Evolutionary conservation across 2,797 vertebrate genomes (phyloP), one percentile per base, ranked within the genome.

Genomic region (Anableps anableps): DNA sequence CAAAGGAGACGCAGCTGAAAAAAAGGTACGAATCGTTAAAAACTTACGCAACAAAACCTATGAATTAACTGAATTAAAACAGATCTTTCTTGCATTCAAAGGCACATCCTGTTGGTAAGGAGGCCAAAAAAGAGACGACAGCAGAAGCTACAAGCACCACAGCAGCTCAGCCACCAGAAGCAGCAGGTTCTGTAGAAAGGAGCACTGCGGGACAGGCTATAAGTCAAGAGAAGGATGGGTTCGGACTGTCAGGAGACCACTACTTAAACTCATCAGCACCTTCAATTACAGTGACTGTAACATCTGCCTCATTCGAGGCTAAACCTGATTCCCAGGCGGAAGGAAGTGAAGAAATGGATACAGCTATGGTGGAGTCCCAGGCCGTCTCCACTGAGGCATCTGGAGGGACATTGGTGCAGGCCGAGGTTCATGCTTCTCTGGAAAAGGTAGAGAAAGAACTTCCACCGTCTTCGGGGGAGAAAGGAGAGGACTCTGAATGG

Each of bases 341-440:
- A 6, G 85, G 89, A 8, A 93, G 86, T 31, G 87, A 91, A 81
- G 92, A 88, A 87, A 85, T 76, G 84, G 93, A 92, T 51, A 92
- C 85, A 0, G 88, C 82, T 68, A 88, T 92, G 1, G 78, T 16
- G 51, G 88, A 78, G 0, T 73, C 74, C 0, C 86, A 66, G 34
- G 68, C 75, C 10, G 74, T 71, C 17, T 78, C 87, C 9, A 17
- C 64, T 0, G 85, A 60, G 1, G 87, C 48, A 9, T 66, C 90
- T 0, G 72, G 89, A 77, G 94, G 93, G 85, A 82, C 92, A 78
- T 84, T 95, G 70, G 94, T 97, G 81, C 96, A 97, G 83, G 96
- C 97, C 0, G 96, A 97, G 64, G 94, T 97, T 75, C 97, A 95
- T 0, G 90, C 96, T n/a, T 95, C 95, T 2, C 91, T 96, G 86